Percentiles rank a stretch among this genome's conserved stretches.
phyloP scores from a whole-genome alignment of 2,797 vertebrate genomes.

The Adrianichthys oophorus region DNA sequence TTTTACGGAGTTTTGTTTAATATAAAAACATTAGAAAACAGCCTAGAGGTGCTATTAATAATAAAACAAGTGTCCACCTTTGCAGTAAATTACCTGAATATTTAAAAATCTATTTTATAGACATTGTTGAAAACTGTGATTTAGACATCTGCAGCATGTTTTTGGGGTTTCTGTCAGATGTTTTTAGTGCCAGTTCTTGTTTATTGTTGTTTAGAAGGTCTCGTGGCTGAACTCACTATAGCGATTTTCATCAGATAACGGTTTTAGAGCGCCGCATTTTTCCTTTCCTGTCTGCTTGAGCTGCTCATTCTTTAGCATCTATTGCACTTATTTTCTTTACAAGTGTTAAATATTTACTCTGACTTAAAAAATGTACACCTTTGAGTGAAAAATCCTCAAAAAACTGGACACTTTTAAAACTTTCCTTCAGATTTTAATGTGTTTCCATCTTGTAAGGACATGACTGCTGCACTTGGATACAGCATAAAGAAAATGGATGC shows the following conservation, averaged over 20 bases:
- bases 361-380: constrained; percentile 49
- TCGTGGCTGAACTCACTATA: constrained; percentile 36
- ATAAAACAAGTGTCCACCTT: constrained; percentile 83
- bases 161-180: constrained; percentile 9
- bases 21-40: constrained; percentile 75
- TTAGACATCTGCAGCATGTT: constrained; percentile 43
- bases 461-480: constrained; percentile 48
- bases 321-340: constrained; percentile 36
- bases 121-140: constrained; percentile 12
- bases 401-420: constrained; percentile 61
- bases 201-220: constrained; percentile 34
- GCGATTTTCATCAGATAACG: constrained; percentile 33
- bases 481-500: constrained; percentile 69
- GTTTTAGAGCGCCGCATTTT: constrained; percentile 61
- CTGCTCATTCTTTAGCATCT: constrained; percentile 37
- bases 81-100: constrained; percentile 72
- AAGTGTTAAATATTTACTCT: constrained; percentile 27
- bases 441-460: constrained; percentile 51
- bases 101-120: constrained; percentile 37
- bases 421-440: constrained; percentile 56
- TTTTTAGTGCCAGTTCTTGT: constrained; percentile 21
- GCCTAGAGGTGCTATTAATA: constrained; percentile 79
- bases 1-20: constrained; percentile 71
- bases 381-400: constrained; percentile 27
- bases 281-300: constrained; percentile 60